Evolutionary conservation across 2,888 invertebrate species (phyloP).

Genomic region (Brachypalpus laphriformis): DNA sequence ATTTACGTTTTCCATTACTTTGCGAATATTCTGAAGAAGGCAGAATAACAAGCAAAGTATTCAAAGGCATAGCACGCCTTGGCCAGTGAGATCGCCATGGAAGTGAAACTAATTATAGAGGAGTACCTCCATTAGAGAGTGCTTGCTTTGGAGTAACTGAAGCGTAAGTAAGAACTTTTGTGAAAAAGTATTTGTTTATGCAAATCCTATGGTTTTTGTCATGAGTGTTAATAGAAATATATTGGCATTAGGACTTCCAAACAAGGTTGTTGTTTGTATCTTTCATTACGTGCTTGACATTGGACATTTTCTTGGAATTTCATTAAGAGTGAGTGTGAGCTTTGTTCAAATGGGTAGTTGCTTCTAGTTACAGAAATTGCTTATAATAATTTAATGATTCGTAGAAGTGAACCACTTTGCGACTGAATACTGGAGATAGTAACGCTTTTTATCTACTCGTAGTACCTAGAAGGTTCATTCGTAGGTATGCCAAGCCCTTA

Average conservation of each 20-base stretch:
- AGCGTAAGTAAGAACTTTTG: slow-evolving; percentile 20
- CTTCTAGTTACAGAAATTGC: not conserved
- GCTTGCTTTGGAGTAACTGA: not conserved
- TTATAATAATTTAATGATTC: too few species aligned
- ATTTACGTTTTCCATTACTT: slow-evolving; percentile 22
- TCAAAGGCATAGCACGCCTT: slow-evolving; percentile 4
- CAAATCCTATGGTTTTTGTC: not conserved
- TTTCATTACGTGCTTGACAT: slow-evolving; percentile 19
- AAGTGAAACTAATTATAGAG: not conserved
- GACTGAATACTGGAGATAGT: too few species aligned
- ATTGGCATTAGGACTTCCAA: not conserved
- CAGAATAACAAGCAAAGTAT: slow-evolving; percentile 2
- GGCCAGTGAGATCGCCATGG: not conserved
- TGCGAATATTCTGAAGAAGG: not conserved
- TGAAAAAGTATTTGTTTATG: slow-evolving; percentile 10
- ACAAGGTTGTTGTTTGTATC: not conserved
- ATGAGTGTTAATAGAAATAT: not conserved
- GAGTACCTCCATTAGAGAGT: not conserved
- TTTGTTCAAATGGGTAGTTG: not conserved
- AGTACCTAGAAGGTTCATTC: too few species aligned
- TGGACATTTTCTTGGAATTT: slow-evolving; percentile 12
- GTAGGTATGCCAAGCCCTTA: too few species aligned
- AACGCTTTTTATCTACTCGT: too few species aligned
- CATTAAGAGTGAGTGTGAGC: slow-evolving; percentile 8
- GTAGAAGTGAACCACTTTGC: too few species aligned